Conservation (phyloP, 1,140 invertebrate species). For the Aphelenchoides besseyi region DNA sequence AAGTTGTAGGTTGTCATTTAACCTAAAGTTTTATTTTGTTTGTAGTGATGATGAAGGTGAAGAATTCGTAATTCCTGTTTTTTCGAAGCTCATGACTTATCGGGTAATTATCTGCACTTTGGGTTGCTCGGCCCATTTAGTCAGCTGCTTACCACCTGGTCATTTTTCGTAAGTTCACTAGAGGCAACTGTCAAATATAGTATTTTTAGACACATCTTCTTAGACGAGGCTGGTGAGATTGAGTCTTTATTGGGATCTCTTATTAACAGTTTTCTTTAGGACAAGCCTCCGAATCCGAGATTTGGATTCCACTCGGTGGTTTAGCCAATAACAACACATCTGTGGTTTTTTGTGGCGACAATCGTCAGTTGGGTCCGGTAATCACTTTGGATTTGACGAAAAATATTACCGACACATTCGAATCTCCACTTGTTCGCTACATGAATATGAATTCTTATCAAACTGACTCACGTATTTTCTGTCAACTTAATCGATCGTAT, state of each 20-base stretch:
- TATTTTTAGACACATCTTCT: constrained; percentile 18
- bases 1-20: background rate
- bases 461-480: background rate
- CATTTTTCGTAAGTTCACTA: constrained; percentile 13
- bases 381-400: constrained; percentile 1
- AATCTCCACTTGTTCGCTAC: constrained; percentile 6
- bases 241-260: too few relatives aligned
- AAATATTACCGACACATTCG: constrained; percentile 8
- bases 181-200: too few relatives aligned
- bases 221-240: constrained; percentile 21
- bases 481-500: background rate
- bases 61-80: background rate
- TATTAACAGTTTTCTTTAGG: too few relatives aligned
- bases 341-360: constrained; percentile 18
- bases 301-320: constrained; percentile 22
- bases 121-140: constrained; percentile 11
- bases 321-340: background rate
- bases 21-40: background rate
- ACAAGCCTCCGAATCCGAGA: constrained; percentile 16
- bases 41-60: background rate
- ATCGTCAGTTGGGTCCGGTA: background rate
- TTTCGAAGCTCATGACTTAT: background rate
- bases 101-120: constrained; percentile 6
- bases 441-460: background rate
- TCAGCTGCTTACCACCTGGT: background rate